Evolutionary conservation across 2,113 vertebrate genomes (phyloP).

Genomic region (Otis tarda): DNA sequence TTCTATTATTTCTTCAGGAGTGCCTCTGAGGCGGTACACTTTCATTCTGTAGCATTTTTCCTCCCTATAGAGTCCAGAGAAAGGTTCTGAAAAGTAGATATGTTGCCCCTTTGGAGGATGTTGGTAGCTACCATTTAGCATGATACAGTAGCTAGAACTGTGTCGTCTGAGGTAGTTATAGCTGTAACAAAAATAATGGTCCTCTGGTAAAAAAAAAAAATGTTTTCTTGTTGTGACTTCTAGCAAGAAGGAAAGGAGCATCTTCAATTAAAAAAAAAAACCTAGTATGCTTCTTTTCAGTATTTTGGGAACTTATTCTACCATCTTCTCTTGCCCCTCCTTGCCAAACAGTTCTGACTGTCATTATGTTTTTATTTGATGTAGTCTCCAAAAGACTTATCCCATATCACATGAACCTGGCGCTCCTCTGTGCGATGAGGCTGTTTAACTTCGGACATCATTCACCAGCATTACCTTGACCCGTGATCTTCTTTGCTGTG

Average conservation of each 20-base stretch:
- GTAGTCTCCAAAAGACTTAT: background rate
- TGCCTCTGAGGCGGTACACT: background rate
- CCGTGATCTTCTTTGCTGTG: background rate
- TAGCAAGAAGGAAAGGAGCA: background rate
- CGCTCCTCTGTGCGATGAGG: background rate
- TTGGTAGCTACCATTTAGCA: background rate
- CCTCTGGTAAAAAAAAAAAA: background rate
- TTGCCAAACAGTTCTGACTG: background rate
- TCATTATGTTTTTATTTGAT: background rate
- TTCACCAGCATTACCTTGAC: background rate
- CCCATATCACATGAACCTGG: accelerated
- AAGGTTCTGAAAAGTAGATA: background rate
- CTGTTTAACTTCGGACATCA: background rate
- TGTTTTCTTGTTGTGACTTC: background rate
- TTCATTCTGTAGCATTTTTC: background rate
- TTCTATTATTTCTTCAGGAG: background rate
- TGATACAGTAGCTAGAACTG: background rate
- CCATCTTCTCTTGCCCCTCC: background rate
- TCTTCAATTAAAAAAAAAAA: background rate
- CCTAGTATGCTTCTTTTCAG: background rate
- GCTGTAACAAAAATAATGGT: background rate
- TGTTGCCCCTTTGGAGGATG: background rate
- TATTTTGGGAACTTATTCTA: background rate
- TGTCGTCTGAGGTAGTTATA: background rate
- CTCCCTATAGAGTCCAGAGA: background rate